Conservation (phyloP, 2,888 invertebrate genomes). For the Augiades crinisus region DNA sequence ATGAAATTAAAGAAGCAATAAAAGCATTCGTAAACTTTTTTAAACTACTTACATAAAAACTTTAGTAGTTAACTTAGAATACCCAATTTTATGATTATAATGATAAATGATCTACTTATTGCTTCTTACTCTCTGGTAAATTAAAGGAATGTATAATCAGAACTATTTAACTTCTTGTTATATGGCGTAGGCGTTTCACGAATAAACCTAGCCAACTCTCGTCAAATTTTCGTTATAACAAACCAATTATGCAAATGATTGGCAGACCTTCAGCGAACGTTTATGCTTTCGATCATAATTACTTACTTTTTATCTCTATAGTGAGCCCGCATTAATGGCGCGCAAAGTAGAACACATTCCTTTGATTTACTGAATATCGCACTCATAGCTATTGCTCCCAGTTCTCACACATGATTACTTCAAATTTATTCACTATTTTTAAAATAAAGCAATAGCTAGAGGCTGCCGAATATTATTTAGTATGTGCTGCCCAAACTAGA, state of each 20-base stretch:
- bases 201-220: too few species aligned
- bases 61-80: background rate
- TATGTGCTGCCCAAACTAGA: conserved; percentile 57
- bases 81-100: background rate
- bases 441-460: conserved; percentile 47
- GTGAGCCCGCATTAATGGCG: background rate
- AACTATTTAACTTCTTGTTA: too few species aligned
- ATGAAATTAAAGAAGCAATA: conserved; percentile 32
- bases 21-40: conserved; percentile 16
- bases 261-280: background rate
- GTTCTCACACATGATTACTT: conserved; percentile 6
- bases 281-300: background rate
- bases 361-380: conserved; percentile 36
- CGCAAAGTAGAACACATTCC: conserved; percentile 32
- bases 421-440: conserved; percentile 14
- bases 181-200: too few species aligned
- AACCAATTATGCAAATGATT: background rate
- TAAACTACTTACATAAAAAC: background rate
- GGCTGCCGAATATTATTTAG: conserved; percentile 38
- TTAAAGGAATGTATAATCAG: conserved; percentile 32
- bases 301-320: conserved; percentile 27
- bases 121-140: conserved; percentile 38
- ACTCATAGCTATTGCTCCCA: conserved; percentile 49
- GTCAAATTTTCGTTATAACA: background rate
- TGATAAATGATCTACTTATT: conserved; percentile 27